These are phyloP conservation scores for Vidua chalybeata DNA, from an alignment of 2,113 vertebrate genomes.

Conservation along the genomic window DNA sequence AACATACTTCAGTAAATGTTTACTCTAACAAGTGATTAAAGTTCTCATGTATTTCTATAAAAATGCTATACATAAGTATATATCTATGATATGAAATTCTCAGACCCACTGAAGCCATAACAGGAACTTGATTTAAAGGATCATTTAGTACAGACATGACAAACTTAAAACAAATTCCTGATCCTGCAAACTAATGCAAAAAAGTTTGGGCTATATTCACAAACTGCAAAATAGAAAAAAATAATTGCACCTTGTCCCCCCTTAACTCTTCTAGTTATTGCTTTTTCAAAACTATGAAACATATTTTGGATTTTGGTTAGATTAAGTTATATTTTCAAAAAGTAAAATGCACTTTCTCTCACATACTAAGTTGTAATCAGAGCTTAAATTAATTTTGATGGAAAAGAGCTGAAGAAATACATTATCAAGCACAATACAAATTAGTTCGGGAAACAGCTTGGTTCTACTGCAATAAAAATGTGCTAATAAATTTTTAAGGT, in stretches of 20 bases:
- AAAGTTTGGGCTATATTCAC: background rate
- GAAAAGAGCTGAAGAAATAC: background rate
- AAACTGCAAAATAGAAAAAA: background rate
- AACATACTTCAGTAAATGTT: background rate
- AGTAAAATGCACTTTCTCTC: background rate
- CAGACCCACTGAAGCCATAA: background rate
- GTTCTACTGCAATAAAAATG: background rate
- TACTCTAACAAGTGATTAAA: background rate
- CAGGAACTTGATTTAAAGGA: background rate
- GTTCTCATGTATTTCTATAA: background rate
- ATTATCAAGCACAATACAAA: background rate
- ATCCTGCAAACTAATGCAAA: background rate
- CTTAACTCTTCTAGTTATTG: background rate
- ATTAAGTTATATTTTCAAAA: background rate
- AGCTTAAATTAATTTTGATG: background rate
- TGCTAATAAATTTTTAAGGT: background rate
- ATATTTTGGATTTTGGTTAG: background rate
- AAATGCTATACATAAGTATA: background rate
- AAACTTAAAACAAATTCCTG: background rate
- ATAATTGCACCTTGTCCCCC: background rate
- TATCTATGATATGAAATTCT: background rate
- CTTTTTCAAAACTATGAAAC: background rate
- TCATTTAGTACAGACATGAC: background rate
- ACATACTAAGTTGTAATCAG: background rate
- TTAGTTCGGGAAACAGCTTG: background rate